Evolutionary conservation across 2,113 vertebrate genomes (phyloP).

Genomic region (Podocnemis expansa): DNA sequence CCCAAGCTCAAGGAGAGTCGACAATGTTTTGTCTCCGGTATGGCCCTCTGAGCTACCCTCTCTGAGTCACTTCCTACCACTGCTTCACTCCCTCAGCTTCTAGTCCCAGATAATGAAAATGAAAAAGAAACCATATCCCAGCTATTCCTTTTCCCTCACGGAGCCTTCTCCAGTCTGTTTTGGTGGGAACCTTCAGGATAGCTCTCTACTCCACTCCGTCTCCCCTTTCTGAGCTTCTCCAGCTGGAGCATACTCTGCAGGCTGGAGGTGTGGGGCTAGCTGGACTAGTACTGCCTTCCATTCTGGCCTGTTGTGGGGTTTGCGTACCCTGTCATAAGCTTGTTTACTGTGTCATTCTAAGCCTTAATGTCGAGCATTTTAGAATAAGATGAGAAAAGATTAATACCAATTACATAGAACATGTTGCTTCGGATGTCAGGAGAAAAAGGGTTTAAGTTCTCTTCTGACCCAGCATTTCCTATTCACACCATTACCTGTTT

Average conservation of each 20-base stretch:
- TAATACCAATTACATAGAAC: constrained; percentile 37
- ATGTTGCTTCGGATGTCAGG: not conserved
- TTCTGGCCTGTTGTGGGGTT: not conserved
- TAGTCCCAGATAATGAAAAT: not conserved
- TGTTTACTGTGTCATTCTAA: constrained; percentile 48
- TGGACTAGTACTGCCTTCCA: not conserved
- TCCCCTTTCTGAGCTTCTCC: not conserved
- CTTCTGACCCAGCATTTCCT: not conserved
- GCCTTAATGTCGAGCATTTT: constrained; percentile 4
- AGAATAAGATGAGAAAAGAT: not conserved
- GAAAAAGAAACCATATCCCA: not conserved
- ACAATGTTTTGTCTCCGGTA: not conserved
- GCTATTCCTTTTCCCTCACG: too few species aligned
- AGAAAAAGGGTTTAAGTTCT: not conserved
- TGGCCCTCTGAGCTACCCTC: not conserved
- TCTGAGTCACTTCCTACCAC: not conserved
- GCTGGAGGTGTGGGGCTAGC: not conserved
- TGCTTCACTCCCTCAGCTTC: not conserved
- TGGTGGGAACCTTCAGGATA: not conserved
- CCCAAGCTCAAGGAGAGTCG: not conserved
- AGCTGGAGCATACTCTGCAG: not conserved
- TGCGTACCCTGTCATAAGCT: not conserved
- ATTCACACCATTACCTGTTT: not conserved
- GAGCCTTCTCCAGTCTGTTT: not conserved
- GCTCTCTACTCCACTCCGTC: too few species aligned